Conservation (phyloP, 2,113 vertebrate genomes). For the Arizona elegans region DNA sequence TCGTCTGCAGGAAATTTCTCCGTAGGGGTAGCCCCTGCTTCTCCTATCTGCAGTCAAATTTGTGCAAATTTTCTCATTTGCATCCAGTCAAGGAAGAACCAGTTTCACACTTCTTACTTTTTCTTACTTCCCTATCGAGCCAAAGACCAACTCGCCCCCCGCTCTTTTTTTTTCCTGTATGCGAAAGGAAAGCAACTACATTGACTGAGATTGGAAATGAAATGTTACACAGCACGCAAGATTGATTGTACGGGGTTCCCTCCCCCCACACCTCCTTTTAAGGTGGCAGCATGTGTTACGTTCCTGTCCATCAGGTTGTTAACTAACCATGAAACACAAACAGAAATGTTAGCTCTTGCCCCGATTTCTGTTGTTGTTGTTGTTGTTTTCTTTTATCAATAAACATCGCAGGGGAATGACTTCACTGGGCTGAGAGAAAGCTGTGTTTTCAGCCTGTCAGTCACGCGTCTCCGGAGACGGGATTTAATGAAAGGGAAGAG, state of each 20-base stretch:
- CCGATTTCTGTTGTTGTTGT: not conserved
- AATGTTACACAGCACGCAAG: not conserved
- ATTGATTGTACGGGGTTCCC: not conserved
- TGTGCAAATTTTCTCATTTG: constrained; percentile 15
- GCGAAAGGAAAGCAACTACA: constrained; percentile 2
- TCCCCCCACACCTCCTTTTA: not conserved
- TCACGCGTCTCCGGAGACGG: constrained; percentile 25
- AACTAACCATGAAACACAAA: constrained; percentile 49
- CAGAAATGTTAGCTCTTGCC: constrained; percentile 8
- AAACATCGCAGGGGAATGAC: constrained; percentile 10
- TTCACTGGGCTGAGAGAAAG: constrained; percentile 14
- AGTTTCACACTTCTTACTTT: not conserved
- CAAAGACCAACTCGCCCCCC: not conserved
- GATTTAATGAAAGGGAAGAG: not conserved
- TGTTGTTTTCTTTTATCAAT: not conserved
- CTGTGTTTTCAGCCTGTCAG: constrained; percentile 1
- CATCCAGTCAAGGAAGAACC: not conserved
- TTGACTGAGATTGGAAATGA: constrained; percentile 1
- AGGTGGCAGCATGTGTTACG: not conserved
- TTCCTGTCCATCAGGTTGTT: not conserved
- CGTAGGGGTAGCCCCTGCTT: not conserved
- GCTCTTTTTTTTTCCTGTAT: not conserved
- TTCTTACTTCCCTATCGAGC: not conserved
- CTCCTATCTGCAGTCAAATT: not conserved
- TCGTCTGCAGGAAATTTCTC: not conserved